phyloP scores from a whole-genome alignment of 2,888 invertebrate species.

The Drosophila heteroneura region DNA sequence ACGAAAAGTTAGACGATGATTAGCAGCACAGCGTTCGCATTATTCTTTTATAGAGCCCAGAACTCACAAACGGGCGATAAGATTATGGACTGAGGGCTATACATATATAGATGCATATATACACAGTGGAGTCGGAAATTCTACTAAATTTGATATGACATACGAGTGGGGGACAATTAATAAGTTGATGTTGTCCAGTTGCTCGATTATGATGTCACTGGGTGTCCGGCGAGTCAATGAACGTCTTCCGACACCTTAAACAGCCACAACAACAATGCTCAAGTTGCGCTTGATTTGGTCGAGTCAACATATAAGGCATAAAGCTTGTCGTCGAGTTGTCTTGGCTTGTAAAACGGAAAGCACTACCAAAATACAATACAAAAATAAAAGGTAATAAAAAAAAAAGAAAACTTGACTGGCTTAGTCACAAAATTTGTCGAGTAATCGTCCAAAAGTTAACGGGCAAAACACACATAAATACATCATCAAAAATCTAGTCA shows the following conservation, averaged over 20 bases:
- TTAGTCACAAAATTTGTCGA: constrained; percentile 43
- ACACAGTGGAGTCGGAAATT: constrained; percentile 9
- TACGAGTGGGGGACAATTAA: constrained; percentile 36
- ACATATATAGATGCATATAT: neutral
- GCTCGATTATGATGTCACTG: constrained; percentile 73
- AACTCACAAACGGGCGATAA: constrained; percentile 40
- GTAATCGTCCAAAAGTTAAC: constrained; percentile 47
- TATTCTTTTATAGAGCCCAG: constrained; percentile 19
- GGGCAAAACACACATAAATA: constrained; percentile 27
- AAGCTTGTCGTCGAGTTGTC: constrained; percentile 59
- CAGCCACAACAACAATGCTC: constrained; percentile 43
- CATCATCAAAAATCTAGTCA: neutral
- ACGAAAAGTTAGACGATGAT: constrained; percentile 41
- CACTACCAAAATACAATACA: constrained; percentile 40
- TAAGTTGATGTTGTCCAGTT: constrained; percentile 22
- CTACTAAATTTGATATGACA: constrained; percentile 29
- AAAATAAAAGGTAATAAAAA: constrained; percentile 21
- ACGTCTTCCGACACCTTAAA: constrained; percentile 75
- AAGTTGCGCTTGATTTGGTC: constrained; percentile 54
- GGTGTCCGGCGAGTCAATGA: constrained; percentile 63
- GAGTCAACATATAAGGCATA: constrained; percentile 46
- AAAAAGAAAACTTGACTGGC: constrained; percentile 21
- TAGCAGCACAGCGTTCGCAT: constrained; percentile 34
- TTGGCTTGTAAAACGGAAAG: constrained; percentile 54
- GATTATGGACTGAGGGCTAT: constrained; percentile 32